These are phyloP conservation scores for Harpagifer antarcticus DNA, from an alignment of 2,797 vertebrate genomes.

Conservation along the genomic window DNA sequence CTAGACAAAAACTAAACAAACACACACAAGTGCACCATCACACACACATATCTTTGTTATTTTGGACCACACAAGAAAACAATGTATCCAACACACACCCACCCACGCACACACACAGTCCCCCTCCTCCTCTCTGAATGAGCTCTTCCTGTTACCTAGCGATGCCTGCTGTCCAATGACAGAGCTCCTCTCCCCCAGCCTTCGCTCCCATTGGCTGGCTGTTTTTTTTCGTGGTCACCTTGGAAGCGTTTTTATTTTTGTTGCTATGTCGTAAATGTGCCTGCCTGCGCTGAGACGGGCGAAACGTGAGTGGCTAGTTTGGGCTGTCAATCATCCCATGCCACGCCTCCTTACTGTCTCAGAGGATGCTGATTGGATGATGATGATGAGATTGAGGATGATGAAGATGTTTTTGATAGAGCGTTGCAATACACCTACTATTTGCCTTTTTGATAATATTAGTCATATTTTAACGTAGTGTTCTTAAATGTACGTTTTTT, in stretches of 20 bases:
- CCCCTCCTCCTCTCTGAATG: conserved; percentile 49
- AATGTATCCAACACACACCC: conserved; percentile 32
- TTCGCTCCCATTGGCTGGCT: conserved; percentile 48
- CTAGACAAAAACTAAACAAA: conserved; percentile 74
- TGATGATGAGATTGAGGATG: conserved; percentile 65
- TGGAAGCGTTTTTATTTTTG: conserved; percentile 60
- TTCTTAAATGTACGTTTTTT: conserved; percentile 67
- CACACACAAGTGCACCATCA: conserved; percentile 34
- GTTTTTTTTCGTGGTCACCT: conserved; percentile 35
- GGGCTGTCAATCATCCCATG: conserved; percentile 78
- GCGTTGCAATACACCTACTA: conserved; percentile 87
- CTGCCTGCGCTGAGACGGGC: conserved; percentile 74
- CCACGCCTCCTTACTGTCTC: conserved; percentile 66
- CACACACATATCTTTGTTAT: conserved; percentile 16
- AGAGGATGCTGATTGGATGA: conserved; percentile 68
- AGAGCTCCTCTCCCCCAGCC: conserved; percentile 59
- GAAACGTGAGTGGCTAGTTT: conserved; percentile 63
- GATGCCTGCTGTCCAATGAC: conserved; percentile 74
- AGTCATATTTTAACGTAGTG: conserved; percentile 80
- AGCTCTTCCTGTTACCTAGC: conserved; percentile 75
- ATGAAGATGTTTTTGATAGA: conserved; percentile 76
- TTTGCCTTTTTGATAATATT: conserved; percentile 87
- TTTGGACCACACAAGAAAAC: conserved; percentile 58
- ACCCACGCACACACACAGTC: conserved; percentile 22
- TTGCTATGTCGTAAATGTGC: conserved; percentile 77